phyloP scores from a whole-genome alignment of 2,888 invertebrate genomes.

The Tipula helvola region DNA sequence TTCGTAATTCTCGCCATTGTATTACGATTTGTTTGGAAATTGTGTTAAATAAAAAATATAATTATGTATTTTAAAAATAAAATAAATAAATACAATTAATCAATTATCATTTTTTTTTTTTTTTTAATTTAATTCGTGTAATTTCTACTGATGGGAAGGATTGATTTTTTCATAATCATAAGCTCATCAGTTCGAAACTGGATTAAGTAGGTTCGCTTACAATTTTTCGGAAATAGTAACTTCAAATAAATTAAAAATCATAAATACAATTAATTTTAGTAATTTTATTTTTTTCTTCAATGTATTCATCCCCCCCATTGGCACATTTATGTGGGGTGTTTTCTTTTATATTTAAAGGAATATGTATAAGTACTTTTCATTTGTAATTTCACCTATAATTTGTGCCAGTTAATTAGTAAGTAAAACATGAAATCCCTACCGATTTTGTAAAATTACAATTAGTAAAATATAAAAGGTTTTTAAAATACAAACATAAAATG shows the following conservation, averaged over 20 bases:
- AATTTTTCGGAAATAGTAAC: too few relatives aligned
- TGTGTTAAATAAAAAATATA: background rate
- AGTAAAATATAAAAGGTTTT: background rate
- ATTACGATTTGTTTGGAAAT: conserved; percentile 22
- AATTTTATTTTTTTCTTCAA: background rate
- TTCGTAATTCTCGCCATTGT: conserved; percentile 35
- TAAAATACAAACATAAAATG: background rate
- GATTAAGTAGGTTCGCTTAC: too few relatives aligned
- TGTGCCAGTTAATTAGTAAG: background rate
- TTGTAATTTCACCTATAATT: background rate
- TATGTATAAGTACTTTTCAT: background rate
- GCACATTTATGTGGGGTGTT: background rate
- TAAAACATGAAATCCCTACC: background rate
- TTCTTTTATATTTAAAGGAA: background rate
- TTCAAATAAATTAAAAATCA: too few relatives aligned
- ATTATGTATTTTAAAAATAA: background rate
- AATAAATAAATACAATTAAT: background rate
- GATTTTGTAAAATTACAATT: background rate
- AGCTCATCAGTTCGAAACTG: too few relatives aligned
- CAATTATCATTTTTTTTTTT: too few relatives aligned
- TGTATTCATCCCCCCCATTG: background rate
- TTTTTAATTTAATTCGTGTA: too few relatives aligned
- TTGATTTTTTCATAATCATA: too few relatives aligned
- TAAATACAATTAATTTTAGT: background rate
- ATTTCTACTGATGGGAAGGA: too few relatives aligned